phyloP scores from a whole-genome alignment of 2,888 invertebrate species.

The Perizoma affinitatum region DNA sequence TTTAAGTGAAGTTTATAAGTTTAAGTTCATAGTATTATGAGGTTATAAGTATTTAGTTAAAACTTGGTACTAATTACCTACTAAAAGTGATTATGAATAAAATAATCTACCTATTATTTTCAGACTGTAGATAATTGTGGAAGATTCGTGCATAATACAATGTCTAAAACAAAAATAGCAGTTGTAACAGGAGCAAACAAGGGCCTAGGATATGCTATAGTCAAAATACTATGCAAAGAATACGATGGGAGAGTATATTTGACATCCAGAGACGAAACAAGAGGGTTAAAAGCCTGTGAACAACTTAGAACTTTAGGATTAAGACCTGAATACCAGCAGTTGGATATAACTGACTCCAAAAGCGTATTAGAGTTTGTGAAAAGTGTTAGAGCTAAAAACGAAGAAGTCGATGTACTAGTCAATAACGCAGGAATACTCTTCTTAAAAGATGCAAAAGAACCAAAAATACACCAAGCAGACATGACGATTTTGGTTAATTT shows the following conservation, averaged over 20 bases:
- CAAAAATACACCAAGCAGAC: constrained; percentile 60
- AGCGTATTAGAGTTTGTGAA: constrained; percentile 84
- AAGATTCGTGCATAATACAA: constrained; percentile 24
- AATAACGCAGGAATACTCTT: constrained; percentile 88
- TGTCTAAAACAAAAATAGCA: constrained; percentile 60
- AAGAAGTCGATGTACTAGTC: constrained; percentile 87
- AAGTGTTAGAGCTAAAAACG: constrained; percentile 81
- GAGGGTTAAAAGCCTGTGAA: constrained; percentile 84
- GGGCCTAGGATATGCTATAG: constrained; percentile 88
- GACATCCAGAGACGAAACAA: constrained; percentile 85
- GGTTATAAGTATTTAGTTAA: too few species aligned
- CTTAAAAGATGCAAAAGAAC: constrained; percentile 64
- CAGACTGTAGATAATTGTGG: too few species aligned
- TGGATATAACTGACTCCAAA: constrained; percentile 85
- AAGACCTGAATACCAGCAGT: constrained; percentile 85
- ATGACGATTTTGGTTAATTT: constrained; percentile 69
- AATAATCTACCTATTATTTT: too few species aligned
- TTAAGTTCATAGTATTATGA: too few species aligned
- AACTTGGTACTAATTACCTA: too few species aligned
- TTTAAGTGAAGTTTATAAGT: too few species aligned
- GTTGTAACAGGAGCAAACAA: constrained; percentile 89
- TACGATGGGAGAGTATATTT: constrained; percentile 88
- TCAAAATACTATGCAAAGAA: constrained; percentile 86
- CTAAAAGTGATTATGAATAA: too few species aligned
- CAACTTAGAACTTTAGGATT: constrained; percentile 78